Evolutionary conservation across 2,113 vertebrate species (phyloP), one percentile per base, ranked within the genome.

Genomic region (Aspiorhynchus laticeps): DNA sequence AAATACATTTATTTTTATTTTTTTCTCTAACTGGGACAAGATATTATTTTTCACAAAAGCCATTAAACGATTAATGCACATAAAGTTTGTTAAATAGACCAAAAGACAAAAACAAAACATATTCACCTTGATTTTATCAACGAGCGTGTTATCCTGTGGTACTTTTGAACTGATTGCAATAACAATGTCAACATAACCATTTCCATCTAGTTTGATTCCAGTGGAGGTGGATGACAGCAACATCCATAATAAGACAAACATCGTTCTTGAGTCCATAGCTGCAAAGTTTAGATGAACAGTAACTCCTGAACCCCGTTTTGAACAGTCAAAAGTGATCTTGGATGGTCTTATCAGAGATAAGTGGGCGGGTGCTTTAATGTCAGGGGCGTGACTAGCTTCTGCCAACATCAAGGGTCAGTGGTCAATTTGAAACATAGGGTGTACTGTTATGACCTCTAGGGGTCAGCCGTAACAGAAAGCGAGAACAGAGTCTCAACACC

Each of bases 181-280:
- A 2, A 80, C 15, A 85, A 90, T 17, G 1, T 88, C 84, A 43
- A 81, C 84, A 56, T 86, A 88, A 59, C 89, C 89, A 77, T 86
- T 69, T 33, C 63, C 87, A 38, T 87, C 83, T 46, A 88, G 80
- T 59, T 63, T 71, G 15, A 90, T 88, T 38, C 46, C 85, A 43
- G 41, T 36, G n/a, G 31, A 41, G 19, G 77, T 56, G 28, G 82
- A 24, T 6, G 75, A 46, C 71, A 85, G 24, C 48, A 89, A 28
- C 73, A 85, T 43, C 59, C 59, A 81, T 28, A 81, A 59, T 14
- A 33, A 7, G 8, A 78, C 26, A 17, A 2, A 26, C 41, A 8
- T 7, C 2, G 19, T 6, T 36, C 33, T 36, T 28, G 21, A 61
- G 43, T 59, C 36, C 89, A 88, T 90, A 17, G 48, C 59, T 87